Base-by-base conservation (phyloP, 37 sponge, comb jelly and placozoan genomes). In the Axinella damicornis region DNA sequence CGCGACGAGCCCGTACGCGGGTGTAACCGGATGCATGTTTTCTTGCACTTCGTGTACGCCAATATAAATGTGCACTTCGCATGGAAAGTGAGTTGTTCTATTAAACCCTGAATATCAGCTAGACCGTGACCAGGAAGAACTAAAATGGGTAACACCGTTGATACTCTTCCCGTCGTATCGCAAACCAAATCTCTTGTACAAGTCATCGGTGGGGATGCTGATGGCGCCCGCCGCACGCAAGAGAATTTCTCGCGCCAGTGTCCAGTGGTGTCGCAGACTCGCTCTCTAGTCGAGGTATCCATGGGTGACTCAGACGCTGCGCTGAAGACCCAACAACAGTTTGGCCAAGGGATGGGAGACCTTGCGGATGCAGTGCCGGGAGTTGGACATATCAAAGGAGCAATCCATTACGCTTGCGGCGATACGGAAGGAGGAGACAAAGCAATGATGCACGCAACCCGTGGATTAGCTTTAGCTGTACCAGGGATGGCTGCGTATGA, bases 311-410 rank as follows among this genome's bases (percentile, higher is more conserved):
- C 53, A 20, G 69, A 79, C 4, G 54, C 54, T 5, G 80, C 80
- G 9, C 13, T 54, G 22, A 30, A 79, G 54, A 79, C 80, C 19
- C 80, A 79, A 46, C 14, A 53, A 22, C 27, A 66, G 69, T 79
- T 36, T 46, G 31, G 14, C 40, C 32, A 17, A 16, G n/a, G n/a
- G 13, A 33, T 82, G 37, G 57, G 61, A 71, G 73, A 71, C 52
- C 5, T 56, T 38, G 73, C 30, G 11, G 57, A 80, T 68, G 30
- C 56, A 33, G 68, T 68, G 30, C 81, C 81, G 5, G 81, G 19
- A 12, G 58, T 80, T 53, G 81, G 81, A 14, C 81, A 80, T 34
- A 36, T 68, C 69, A 80, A 80, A 68, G 81, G 81, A 46, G 71
- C 56, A 6, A 80, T 80, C 11, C 81, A 80, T 21, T 80, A 80